These are phyloP conservation scores for Eilema depressum DNA, from an alignment of 2,888 invertebrate genomes.

Conservation along the genomic window DNA sequence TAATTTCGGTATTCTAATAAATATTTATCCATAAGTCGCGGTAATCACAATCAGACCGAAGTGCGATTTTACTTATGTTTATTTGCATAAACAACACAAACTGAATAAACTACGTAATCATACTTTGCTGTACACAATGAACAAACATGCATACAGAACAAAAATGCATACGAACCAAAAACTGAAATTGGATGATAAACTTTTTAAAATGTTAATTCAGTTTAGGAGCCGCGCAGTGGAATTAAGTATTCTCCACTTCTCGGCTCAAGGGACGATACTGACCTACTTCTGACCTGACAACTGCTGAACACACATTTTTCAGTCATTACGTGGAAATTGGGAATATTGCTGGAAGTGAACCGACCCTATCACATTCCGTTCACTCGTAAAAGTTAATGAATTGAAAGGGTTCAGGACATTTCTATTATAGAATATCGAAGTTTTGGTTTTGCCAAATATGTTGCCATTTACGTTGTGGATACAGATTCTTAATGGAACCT, in stretches of 20 bases:
- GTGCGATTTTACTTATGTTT: background rate
- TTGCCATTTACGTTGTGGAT: background rate
- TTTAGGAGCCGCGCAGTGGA: conserved; percentile 50
- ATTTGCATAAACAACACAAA: background rate
- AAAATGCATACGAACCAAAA: conserved; percentile 29
- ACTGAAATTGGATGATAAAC: conserved; percentile 26
- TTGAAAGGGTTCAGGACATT: conserved; percentile 17
- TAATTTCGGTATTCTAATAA: too few species aligned
- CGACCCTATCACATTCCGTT: conserved; percentile 29
- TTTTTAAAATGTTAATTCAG: conserved; percentile 44
- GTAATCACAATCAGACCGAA: background rate
- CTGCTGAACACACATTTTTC: conserved; percentile 58
- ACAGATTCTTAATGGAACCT: background rate
- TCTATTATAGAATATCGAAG: conserved; percentile 14
- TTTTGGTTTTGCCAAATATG: conserved; percentile 15
- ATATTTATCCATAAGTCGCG: too few species aligned
- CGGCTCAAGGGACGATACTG: conserved; percentile 44
- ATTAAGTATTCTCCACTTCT: conserved; percentile 60
- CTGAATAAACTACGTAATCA: background rate
- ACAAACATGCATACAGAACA: conserved; percentile 4
- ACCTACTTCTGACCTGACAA: conserved; percentile 59
- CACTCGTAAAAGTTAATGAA: conserved; percentile 36
- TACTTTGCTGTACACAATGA: background rate
- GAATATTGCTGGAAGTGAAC: conserved; percentile 17
- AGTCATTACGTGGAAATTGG: conserved; percentile 46